Base-by-base conservation (phyloP, 2,113 vertebrate genomes). In the Triplophysa siluroides region DNA sequence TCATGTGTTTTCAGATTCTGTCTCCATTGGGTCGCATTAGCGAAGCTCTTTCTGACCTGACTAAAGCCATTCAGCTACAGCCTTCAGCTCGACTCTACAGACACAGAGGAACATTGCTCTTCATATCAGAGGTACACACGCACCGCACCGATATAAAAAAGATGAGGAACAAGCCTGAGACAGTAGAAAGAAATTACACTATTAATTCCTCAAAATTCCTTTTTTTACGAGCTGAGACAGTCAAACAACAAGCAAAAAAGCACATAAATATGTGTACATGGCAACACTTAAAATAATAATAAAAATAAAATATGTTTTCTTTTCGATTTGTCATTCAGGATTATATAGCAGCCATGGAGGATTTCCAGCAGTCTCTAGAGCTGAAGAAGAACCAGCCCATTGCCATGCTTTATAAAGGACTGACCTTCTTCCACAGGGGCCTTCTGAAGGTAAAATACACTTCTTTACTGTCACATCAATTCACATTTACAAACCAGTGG, bases 391-490 rank as follows among this genome's bases (percentile, higher is more conserved):
- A 97, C 78, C 97, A 99, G 88, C 98, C 98, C 3, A 96, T 97
- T 62, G 96, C 96, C 67, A 95, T 98, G 95, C 92, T 99, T 23
- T 99, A 99, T 83, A 98, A 98, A 92, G 98, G 98, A 74, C 91
- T 99, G 81, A 98, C 98, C 33, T 99, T 96, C 91, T 99, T 98
- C 89, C 98, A 99, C 90, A 93, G 98, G 91, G 98, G 98, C 38
- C 95, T 98, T 90, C 84, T 99, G 71, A 98, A 98, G 94, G 97
- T 98, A 91, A 16, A 54, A 4, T 6, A 54, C 14, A 54, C 13
- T 14, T 52, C 4, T 16, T 14, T 52, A 52, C 16, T 16, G 67
- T 29, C 2, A 2, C 38, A 29, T 8, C 7, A 58, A 8, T 70
- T 38, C 7, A 24, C 13, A 8, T 24, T 68, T 3, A 68, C 14